Conservation (phyloP, 2,888 invertebrate genomes). For the Drosophila trichaetosa region DNA sequence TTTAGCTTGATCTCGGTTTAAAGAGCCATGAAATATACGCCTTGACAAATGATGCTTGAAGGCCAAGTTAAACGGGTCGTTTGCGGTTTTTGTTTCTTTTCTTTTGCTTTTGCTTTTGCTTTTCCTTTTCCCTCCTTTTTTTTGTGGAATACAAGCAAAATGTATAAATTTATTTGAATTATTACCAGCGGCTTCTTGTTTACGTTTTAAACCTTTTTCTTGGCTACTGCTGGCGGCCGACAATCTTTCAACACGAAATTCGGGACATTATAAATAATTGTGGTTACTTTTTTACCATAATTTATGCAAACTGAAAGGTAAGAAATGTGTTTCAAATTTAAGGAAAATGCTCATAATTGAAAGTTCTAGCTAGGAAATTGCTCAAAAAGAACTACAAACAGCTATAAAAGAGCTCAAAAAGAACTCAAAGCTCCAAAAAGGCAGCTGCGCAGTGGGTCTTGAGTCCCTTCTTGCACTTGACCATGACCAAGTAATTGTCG, state of each 20-base stretch:
- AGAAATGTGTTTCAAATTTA: constrained; percentile 15
- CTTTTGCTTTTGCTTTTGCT: background rate
- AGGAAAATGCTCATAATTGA: constrained; percentile 26
- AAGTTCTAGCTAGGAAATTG: constrained; percentile 32
- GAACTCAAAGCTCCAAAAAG: constrained; percentile 5
- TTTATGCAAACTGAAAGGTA: constrained; percentile 59
- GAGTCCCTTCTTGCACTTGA: constrained; percentile 51
- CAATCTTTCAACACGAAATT: constrained; percentile 60
- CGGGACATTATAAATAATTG: constrained; percentile 68
- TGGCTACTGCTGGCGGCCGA: constrained; percentile 26
- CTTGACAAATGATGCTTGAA: constrained; percentile 66
- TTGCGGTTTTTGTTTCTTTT: constrained; percentile 20
- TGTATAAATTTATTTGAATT: constrained; percentile 69
- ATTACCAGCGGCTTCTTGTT: constrained; percentile 48
- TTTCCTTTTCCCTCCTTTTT: background rate
- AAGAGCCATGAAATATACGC: constrained; percentile 55
- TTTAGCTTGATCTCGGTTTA: constrained; percentile 28
- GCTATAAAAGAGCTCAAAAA: constrained; percentile 22
- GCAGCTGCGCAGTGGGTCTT: constrained; percentile 23
- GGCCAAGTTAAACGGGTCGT: constrained; percentile 58
- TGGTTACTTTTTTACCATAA: constrained; percentile 51
- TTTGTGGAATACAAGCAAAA: constrained; percentile 32
- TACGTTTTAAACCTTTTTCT: constrained; percentile 53
- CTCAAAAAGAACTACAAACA: constrained; percentile 7
- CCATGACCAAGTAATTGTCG: constrained; percentile 38